Conservation (phyloP, 2,113 vertebrate genomes). For the Petromus typicus region DNA sequence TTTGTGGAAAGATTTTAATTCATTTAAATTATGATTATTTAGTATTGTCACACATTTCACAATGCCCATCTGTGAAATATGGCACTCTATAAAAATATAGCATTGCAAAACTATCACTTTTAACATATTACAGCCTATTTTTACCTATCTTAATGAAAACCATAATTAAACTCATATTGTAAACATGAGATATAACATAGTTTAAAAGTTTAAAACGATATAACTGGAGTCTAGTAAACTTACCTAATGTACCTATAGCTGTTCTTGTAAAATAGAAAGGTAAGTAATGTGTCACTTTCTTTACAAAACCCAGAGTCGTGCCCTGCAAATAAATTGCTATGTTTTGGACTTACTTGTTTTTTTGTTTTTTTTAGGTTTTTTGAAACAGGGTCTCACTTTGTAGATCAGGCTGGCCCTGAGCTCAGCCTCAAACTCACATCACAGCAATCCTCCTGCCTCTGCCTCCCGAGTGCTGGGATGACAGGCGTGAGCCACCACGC, state of each 20-base stretch:
- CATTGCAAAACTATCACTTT: neutral
- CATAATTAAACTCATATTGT: neutral
- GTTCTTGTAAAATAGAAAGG: neutral
- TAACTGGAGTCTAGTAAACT: neutral
- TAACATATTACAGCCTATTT: neutral
- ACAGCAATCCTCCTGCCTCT: too few relatives aligned
- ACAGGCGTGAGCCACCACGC: too few relatives aligned
- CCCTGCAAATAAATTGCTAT: neutral
- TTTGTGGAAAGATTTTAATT: neutral
- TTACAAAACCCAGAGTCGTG: neutral
- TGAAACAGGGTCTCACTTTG: too few relatives aligned
- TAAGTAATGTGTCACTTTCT: neutral
- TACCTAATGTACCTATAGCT: neutral
- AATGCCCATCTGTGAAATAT: neutral
- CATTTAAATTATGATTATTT: neutral
- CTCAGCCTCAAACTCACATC: too few relatives aligned
- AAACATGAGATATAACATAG: neutral
- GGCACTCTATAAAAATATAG: neutral
- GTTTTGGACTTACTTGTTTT: too few relatives aligned
- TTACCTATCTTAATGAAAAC: neutral
- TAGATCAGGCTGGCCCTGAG: too few relatives aligned
- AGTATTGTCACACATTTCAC: neutral
- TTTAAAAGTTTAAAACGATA: neutral
- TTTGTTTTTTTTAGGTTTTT: too few relatives aligned
- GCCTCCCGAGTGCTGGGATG: too few relatives aligned